A percentile compares a stretch with the other conserved stretches of the same genome.
These are phyloP conservation scores for Abramis brama DNA, from an alignment of 2,113 vertebrate genomes.

Conservation along the genomic window DNA sequence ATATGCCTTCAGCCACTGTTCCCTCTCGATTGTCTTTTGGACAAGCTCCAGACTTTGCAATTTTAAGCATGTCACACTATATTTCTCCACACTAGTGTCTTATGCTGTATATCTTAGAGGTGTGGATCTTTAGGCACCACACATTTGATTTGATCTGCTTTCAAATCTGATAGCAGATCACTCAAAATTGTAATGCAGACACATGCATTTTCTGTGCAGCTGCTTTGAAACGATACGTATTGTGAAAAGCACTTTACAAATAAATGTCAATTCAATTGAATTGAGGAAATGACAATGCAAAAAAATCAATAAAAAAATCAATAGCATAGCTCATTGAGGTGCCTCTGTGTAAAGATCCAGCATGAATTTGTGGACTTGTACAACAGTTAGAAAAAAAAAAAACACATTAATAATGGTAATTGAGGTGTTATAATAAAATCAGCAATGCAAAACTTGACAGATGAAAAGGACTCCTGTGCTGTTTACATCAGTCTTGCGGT, in stretches of 20 bases:
- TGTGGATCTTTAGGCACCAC: not conserved
- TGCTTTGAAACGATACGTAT: no score
- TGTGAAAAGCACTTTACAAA: no score
- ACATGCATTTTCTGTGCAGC: no score
- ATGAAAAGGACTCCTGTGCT: not conserved
- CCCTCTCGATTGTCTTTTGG: not conserved
- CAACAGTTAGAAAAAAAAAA: no score
- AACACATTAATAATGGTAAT: not conserved
- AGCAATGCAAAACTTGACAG: not conserved
- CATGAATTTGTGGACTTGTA: not conserved
- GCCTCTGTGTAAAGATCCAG: not conserved
- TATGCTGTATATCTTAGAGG: not conserved
- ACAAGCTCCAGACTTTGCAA: not conserved
- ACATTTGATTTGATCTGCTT: not conserved
- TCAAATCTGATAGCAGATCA: not conserved
- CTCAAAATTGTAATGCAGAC: no score
- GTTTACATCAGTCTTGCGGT: no score
- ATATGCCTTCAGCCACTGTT: not conserved
- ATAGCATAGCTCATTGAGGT: not conserved
- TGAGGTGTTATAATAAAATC: not conserved
- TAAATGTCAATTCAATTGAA: no score
- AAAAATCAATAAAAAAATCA: not conserved
- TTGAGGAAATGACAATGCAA: not conserved
- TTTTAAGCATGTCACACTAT: not conserved
- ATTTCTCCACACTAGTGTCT: not conserved